Evolutionary conservation across 2,888 invertebrate genomes (phyloP), one percentile per base, ranked within the genome.

Genomic region (Blomia tropicalis): DNA sequence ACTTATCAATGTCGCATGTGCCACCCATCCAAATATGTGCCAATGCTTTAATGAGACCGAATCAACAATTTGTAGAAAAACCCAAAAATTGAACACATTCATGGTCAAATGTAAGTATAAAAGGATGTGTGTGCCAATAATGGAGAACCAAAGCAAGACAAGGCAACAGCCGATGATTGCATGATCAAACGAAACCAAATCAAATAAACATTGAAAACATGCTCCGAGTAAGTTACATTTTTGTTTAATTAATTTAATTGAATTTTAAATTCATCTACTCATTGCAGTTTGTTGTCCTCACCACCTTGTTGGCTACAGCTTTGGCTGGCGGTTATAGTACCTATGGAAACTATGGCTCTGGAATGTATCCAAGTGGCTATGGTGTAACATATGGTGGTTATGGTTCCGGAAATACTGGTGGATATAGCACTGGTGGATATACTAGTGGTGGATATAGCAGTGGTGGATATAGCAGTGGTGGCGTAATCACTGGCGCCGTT

Each of bases 161-260:
- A n/a, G n/a, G n/a, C n/a, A n/a, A n/a, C n/a, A n/a, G n/a, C n/a
- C n/a, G n/a, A n/a, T n/a, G n/a, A n/a, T n/a, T n/a, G n/a, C n/a
- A n/a, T n/a, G n/a, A n/a, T n/a, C n/a, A n/a, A n/a, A n/a, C n/a
- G n/a, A n/a, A n/a, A n/a, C n/a, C n/a, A n/a, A 47, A 47, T n/a
- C 51, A 47, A 47, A 7, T n/a, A 11, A 47, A 47, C n/a, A 22
- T 11, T n/a, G 7, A 7, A 47, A 47, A 47, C 22, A 47, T 47
- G 51, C 51, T 47, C n/a, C 51, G 51, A 47, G 51, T 47, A 47
- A 27, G 51, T 11, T 47, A 14, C n/a, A 25, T n/a, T n/a, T n/a
- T n/a, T n/a, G n/a, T n/a, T n/a, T n/a, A n/a, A n/a, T n/a, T n/a
- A n/a, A n/a, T n/a, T n/a, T 14, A 47, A 19, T 47, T 47, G 7